phyloP scores from a whole-genome alignment of 2,888 invertebrate genomes.

The Liopterus haemorrhoidalis region DNA sequence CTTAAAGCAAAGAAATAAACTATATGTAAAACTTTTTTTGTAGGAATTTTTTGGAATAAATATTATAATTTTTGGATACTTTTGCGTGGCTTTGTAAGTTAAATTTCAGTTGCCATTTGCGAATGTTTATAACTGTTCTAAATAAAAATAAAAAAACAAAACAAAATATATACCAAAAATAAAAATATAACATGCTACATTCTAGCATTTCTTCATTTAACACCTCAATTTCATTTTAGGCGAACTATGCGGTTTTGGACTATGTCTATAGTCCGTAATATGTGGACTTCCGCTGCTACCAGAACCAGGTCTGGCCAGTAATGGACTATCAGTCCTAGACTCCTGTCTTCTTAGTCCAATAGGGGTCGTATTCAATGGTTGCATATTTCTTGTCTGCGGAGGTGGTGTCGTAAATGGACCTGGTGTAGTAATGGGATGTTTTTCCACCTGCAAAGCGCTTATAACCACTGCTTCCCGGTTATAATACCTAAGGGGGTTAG shows the following conservation, averaged over 20 bases:
- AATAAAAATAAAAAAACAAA: conserved; percentile 11
- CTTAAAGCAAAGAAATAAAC: too few species aligned
- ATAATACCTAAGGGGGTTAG: conserved; percentile 63
- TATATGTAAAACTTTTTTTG: too few species aligned
- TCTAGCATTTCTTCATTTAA: conserved; percentile 32
- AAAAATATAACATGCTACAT: conserved; percentile 18
- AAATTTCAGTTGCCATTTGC: background rate
- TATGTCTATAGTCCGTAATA: conserved; percentile 52
- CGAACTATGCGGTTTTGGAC: conserved; percentile 68
- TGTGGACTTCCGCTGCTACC: conserved; percentile 58
- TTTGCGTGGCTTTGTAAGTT: too few species aligned
- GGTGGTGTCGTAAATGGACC: conserved; percentile 73
- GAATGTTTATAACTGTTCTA: background rate
- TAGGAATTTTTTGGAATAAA: too few species aligned
- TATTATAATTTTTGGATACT: too few species aligned
- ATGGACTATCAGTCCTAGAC: conserved; percentile 51
- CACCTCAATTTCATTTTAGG: conserved; percentile 92
- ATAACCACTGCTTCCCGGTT: conserved; percentile 88
- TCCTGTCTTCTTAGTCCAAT: too few species aligned
- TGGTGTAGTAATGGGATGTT: conserved; percentile 83
- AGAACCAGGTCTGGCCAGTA: conserved; percentile 54
- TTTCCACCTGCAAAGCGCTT: conserved; percentile 88
- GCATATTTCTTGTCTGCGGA: conserved; percentile 55
- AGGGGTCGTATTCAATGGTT: conserved; percentile 39
- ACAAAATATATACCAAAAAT: conserved; percentile 7